Evolutionary conservation across 2,797 vertebrate species (phyloP).

Genomic region (Myotis findleyi): DNA sequence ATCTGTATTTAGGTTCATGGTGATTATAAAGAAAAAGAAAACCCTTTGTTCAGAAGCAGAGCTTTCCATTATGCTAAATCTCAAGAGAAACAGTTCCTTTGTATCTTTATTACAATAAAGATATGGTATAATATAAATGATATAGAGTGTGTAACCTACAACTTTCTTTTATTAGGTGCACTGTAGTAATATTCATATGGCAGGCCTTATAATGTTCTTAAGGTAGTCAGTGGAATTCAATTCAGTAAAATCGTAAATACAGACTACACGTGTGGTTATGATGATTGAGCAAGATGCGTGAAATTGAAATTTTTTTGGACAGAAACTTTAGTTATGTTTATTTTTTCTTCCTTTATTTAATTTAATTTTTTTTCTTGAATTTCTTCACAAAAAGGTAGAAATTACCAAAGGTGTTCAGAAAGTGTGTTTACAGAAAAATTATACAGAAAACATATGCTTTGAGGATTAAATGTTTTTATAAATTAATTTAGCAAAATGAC

Average conservation of each 20-base stretch:
- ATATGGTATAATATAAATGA: background rate
- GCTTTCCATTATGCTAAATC: background rate
- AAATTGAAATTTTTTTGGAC: background rate
- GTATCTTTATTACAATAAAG: background rate
- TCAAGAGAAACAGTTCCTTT: conserved; percentile 4
- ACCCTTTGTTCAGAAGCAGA: background rate
- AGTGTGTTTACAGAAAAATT: background rate
- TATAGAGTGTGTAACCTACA: background rate
- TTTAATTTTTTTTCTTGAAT: background rate
- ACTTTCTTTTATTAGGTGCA: background rate
- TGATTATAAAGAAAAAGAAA: conserved; percentile 50
- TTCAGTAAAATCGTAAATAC: background rate
- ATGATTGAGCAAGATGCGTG: background rate
- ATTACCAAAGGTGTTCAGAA: background rate
- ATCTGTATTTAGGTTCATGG: background rate
- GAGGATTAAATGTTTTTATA: background rate
- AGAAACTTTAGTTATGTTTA: background rate
- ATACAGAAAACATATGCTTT: background rate
- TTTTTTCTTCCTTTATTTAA: background rate
- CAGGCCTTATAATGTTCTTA: background rate
- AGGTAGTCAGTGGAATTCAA: background rate
- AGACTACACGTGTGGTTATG: background rate
- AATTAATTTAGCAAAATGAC: background rate
- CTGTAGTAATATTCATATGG: background rate
- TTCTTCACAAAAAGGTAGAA: background rate